phyloP scores from a whole-genome alignment of 2,888 invertebrate species.

The Pocota personata region DNA sequence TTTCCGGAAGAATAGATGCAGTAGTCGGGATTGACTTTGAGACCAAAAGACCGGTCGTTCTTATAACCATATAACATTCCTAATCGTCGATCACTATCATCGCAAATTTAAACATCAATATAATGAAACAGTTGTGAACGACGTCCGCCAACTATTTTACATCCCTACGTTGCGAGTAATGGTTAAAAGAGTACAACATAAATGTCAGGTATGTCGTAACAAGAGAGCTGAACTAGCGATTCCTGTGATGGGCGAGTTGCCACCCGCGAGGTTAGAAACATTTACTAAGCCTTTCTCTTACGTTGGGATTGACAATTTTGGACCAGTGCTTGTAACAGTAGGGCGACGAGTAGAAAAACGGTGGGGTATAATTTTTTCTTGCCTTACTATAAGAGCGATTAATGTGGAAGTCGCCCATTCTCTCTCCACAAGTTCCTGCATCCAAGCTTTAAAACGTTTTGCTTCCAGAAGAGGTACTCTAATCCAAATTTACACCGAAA shows the following conservation, averaged over 20 bases:
- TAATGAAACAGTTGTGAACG: constrained; percentile 53
- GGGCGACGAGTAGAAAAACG: constrained; percentile 46
- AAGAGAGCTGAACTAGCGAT: not conserved
- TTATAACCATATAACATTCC: constrained; percentile 4
- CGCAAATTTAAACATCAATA: constrained; percentile 1
- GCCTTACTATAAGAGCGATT: constrained; percentile 48
- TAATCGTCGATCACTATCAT: constrained; percentile 1
- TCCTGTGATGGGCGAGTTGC: constrained; percentile 34
- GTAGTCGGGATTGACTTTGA: not conserved
- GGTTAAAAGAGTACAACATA: not conserved
- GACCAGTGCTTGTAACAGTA: constrained; percentile 43
- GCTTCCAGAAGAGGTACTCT: too few species aligned
- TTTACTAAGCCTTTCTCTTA: constrained; percentile 55
- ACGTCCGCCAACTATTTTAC: constrained; percentile 39
- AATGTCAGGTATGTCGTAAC: not conserved
- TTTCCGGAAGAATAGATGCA: too few species aligned
- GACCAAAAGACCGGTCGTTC: constrained; percentile 13
- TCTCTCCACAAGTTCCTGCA: too few species aligned
- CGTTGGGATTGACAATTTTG: constrained; percentile 57
- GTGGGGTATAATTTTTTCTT: constrained; percentile 46
- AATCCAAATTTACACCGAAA: constrained; percentile 15
- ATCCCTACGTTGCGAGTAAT: not conserved
- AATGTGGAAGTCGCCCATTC: constrained; percentile 36
- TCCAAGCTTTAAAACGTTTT: too few species aligned
- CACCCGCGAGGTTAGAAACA: constrained; percentile 19